Evolutionary conservation across 2,888 invertebrate genomes (phyloP).

Genomic region (Ashinkailepas kermadecensis): DNA sequence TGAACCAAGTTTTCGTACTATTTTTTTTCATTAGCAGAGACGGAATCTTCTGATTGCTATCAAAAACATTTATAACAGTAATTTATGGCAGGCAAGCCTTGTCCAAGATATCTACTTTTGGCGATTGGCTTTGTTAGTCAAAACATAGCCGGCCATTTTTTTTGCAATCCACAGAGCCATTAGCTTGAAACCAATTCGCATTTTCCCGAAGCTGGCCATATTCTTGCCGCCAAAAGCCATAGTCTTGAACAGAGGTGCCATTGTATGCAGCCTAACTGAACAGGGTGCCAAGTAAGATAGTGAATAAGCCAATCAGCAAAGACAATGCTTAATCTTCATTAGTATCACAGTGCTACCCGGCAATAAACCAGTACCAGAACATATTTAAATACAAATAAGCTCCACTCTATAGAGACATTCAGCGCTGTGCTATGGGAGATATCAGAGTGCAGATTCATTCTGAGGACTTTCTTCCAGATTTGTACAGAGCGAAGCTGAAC

Average conservation of each 20-base stretch:
- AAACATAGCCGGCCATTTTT: background rate
- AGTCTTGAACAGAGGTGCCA: background rate
- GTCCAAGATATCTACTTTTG: too few species aligned
- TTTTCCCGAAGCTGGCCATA: background rate
- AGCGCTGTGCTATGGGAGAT: background rate
- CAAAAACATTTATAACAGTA: too few species aligned
- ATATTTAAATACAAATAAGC: background rate
- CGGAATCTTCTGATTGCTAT: too few species aligned
- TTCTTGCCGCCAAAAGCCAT: background rate
- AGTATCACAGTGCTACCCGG: conserved; percentile 9
- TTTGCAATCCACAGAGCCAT: background rate
- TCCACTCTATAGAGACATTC: background rate
- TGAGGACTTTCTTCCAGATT: background rate
- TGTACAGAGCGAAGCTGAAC: too few species aligned
- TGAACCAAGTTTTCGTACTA: too few species aligned
- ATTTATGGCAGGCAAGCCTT: too few species aligned
- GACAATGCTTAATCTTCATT: background rate
- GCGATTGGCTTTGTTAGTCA: too few species aligned
- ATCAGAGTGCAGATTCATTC: background rate
- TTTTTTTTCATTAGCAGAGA: too few species aligned
- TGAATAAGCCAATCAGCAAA: too few species aligned
- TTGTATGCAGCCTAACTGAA: background rate
- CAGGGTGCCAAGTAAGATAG: background rate
- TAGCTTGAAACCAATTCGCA: background rate
- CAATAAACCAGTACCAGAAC: background rate